Base-by-base conservation (phyloP, 2,888 invertebrate species). In the Odontothrips loti region DNA sequence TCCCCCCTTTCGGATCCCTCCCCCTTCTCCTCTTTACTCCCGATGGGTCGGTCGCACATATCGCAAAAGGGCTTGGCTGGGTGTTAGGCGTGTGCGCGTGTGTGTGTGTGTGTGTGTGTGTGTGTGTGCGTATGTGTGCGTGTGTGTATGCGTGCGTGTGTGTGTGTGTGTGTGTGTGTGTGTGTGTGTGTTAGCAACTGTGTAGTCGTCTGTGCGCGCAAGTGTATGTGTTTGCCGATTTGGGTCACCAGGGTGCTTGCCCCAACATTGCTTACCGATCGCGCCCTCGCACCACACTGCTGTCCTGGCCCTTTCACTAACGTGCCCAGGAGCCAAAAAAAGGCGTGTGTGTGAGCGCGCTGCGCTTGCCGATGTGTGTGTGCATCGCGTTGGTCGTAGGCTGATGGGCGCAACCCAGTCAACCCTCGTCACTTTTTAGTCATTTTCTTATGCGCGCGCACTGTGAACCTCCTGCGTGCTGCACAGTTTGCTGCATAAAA, bases 211-310 rank as follows among this genome's bases (percentile, higher is more conserved):
- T 23, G 27, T 27, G 68, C 23, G 68, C 23, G 68, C 23, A 23
- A 23, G 68, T 1, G 68, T 75, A 27, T 75, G 68, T 68, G 68
- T 27, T 11, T 75, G 68, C 68, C 27, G 68, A 75, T 75, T 75
- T 75, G 27, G 68, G 68, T 75, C 68, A 75, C 68, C 23, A 23
- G 68, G 68, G 68, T 27, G 68, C 68, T 75, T 75, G 27, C 68
- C 68, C 68, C 27, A 68, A 23, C 68, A 68, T 23, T 68, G 68
- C 68, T 75, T 75, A 27, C 68, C 68, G 68, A 27, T 75, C 27
- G 27, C 68, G 10, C 68, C 23, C 27, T 58, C 58, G 15, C 48
- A 43, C 34, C 34, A 43, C 34, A 6, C 34, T 43, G 34, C 34
- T 6, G n/a, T n/a, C 58, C 17, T 20, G 58, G 20, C 68, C 6